Base-by-base conservation (phyloP, 2,113 vertebrate species). In the Hydrochoerus hydrochaeris region DNA sequence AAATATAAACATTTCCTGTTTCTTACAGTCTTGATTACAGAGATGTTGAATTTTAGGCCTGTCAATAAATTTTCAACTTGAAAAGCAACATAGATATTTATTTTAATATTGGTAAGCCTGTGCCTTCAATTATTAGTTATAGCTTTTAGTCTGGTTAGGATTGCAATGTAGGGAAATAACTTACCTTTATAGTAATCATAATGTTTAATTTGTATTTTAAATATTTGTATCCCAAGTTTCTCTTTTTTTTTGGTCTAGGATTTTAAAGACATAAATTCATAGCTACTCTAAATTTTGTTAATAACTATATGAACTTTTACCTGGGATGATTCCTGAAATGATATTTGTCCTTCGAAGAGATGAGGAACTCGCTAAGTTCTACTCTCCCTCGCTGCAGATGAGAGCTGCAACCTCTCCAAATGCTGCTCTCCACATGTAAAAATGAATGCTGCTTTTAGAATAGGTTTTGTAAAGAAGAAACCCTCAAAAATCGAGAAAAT, bases 351-450 rank as follows among this genome's bases (percentile, higher is more conserved):
- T 93, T 60, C 82, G 62, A 60, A 89, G 84, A 91, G 87, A 94
- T 46, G 35, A 88, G 67, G 67, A 85, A 35, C 26, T 49, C 12
- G 65, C 32, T 62, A 92, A 95, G 52, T 84, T 94, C 38, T 60
- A 41, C 28, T 91, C 12, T 86, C 58, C 32, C 89, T 24, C 46
- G 91, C 11, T 83, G 69, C 95, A 93, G 65, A 26, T 54, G 91
- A 89, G 65, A 35, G 28, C 26, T 83, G 49, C 57, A 49, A 32
- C 26, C 14, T 49, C 75, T 78, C 44, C 13, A 87, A 94, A 63
- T 94, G 90, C 52, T 71, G 41, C 35, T 89, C 7, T 89, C 60
- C 35, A 89, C 24, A 46, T 96, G 11, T 60, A 84, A 96, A 95
- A 85, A 22, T 65, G 91, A 87, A 75, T 44, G 24, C 17, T 86